phyloP scores from a whole-genome alignment of 2,113 vertebrate species.

The Xiphorhynchus elegans region DNA sequence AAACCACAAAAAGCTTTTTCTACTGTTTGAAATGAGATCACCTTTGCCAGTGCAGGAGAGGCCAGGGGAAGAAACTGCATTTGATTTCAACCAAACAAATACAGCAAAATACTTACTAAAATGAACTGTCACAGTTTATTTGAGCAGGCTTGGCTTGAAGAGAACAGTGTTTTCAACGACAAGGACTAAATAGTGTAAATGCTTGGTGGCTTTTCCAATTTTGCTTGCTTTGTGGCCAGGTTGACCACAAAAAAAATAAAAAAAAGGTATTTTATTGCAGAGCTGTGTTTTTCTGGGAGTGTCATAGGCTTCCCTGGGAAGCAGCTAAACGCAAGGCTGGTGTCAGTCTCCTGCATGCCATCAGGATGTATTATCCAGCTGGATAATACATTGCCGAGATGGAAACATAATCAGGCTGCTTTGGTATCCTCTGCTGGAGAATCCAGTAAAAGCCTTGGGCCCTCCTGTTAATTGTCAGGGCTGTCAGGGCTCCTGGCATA shows the following conservation, averaged over 20 bases:
- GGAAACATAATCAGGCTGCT: conserved; percentile 25
- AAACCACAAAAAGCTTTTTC: not conserved
- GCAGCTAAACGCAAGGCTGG: not conserved
- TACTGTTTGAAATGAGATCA: not conserved
- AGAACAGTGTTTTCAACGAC: not conserved
- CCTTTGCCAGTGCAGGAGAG: not conserved
- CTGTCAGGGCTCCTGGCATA: not conserved
- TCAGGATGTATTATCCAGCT: not conserved
- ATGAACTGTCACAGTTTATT: not conserved
- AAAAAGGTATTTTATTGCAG: not conserved
- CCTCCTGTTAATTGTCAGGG: conserved; percentile 22
- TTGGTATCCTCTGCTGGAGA: conserved; percentile 2
- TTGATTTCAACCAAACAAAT: not conserved
- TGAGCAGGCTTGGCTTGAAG: not conserved
- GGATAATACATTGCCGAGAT: not conserved
- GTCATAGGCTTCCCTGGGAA: not conserved
- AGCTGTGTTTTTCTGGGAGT: not conserved
- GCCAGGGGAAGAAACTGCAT: not conserved
- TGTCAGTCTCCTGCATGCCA: not conserved
- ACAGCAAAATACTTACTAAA: not conserved
- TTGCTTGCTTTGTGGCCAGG: not conserved
- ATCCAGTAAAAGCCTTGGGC: not conserved
- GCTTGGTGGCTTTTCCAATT: not conserved
- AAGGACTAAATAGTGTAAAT: not conserved
- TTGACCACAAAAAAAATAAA: not conserved